Evolutionary conservation across 2,113 vertebrate genomes (phyloP).

Genomic region (Saguinus midas): DNA sequence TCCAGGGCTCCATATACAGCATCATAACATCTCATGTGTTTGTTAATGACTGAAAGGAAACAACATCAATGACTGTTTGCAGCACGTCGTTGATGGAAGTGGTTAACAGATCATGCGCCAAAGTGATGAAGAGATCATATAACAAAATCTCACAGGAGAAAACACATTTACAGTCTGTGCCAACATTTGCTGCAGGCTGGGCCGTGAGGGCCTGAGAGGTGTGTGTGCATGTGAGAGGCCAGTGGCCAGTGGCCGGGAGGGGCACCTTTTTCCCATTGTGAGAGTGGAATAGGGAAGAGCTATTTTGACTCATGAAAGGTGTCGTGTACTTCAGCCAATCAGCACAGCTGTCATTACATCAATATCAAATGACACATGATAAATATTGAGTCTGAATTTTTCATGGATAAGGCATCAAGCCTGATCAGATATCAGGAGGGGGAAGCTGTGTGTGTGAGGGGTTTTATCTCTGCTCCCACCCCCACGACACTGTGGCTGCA

Average conservation of each 20-base stretch:
- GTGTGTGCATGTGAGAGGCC: neutral
- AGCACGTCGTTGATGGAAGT: neutral
- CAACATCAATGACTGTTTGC: too few species aligned
- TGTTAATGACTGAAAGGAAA: neutral
- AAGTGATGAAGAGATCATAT: neutral
- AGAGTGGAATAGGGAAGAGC: neutral
- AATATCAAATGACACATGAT: neutral
- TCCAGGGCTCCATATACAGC: neutral
- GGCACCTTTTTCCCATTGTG: too few species aligned
- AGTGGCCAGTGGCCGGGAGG: neutral
- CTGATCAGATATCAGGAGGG: neutral
- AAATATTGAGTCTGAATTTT: neutral
- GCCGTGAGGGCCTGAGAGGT: neutral
- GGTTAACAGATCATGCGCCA: neutral
- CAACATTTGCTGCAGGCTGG: too few species aligned
- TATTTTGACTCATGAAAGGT: neutral
- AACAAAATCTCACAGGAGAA: neutral
- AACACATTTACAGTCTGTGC: neutral
- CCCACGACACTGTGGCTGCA: accelerated
- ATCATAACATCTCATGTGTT: neutral
- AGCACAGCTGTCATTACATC: neutral
- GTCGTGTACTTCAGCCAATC: neutral
- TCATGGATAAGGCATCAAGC: neutral
- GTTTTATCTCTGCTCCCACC: neutral
- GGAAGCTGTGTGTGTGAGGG: neutral